Conservation (phyloP, 2,113 vertebrate species). For the Protobothrops mucrosquamatus region DNA sequence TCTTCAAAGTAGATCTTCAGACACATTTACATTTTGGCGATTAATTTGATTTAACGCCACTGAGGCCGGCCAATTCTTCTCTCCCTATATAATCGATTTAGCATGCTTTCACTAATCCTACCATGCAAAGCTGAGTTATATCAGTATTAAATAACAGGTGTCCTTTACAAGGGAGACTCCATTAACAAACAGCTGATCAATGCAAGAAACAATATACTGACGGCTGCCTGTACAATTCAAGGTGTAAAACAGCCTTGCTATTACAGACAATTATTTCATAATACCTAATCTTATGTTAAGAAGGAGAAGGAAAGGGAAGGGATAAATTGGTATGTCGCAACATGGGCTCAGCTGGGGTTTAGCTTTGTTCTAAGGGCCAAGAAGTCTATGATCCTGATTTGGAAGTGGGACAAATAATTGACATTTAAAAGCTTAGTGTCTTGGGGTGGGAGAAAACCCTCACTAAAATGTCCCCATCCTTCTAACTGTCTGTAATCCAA, state of each 20-base stretch:
- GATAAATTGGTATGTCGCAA: background rate
- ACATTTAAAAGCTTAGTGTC: rapidly evolving
- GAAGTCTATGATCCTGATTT: background rate
- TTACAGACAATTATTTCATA: background rate
- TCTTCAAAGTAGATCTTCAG: background rate
- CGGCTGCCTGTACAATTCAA: conserved; percentile 9
- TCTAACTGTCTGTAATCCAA: background rate
- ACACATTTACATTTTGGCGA: background rate
- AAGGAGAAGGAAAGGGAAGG: background rate
- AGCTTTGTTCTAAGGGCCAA: background rate
- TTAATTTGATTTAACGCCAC: conserved; percentile 9
- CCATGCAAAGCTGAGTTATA: conserved; percentile 21
- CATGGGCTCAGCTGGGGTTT: background rate
- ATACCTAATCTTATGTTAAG: background rate
- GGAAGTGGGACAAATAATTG: background rate
- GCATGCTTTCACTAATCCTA: conserved; percentile 18
- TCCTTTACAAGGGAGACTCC: conserved; percentile 39
- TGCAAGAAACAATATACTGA: conserved; percentile 16
- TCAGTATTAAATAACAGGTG: conserved; percentile 40
- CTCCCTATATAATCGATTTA: background rate
- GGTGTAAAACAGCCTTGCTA: rapidly evolving
- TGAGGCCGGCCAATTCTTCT: background rate
- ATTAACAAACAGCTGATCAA: conserved; percentile 26
- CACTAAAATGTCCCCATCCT: background rate
- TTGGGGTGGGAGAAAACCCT: background rate